Percentiles rank a stretch among this genome's conserved stretches.
Evolutionary conservation across 1,140 invertebrate species (phyloP).

Genomic region (Brachionus rubens): DNA sequence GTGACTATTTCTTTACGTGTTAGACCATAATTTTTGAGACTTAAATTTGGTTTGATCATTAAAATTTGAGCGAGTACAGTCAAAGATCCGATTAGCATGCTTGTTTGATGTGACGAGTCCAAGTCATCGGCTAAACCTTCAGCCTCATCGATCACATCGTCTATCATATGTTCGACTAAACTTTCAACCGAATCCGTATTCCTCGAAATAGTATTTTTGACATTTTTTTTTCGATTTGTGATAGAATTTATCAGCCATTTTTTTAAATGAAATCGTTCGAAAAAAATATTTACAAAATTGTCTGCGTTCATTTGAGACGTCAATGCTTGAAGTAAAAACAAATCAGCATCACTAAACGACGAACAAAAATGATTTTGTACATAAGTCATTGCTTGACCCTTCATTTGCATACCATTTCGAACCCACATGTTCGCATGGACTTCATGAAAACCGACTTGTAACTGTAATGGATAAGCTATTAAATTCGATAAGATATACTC

Average conservation of each 20-base stretch:
- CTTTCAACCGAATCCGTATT: background rate
- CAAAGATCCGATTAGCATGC: constrained; percentile 85
- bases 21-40: constrained; percentile 30
- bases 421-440: constrained; percentile 90
- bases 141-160: constrained; percentile 66
- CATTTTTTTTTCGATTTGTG: background rate
- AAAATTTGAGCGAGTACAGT: constrained; percentile 58
- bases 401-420: constrained; percentile 91
- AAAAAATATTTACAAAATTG: constrained; percentile 9
- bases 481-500: constrained; percentile 72
- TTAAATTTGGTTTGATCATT: constrained; percentile 5
- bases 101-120: constrained; percentile 64
- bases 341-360: constrained; percentile 92
- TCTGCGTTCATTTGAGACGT: background rate
- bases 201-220: background rate
- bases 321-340: constrained; percentile 70
- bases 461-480: constrained; percentile 81
- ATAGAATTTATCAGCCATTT: constrained; percentile 12
- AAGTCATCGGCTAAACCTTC: constrained; percentile 59
- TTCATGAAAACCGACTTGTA: constrained; percentile 91
- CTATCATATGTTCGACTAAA: constrained; percentile 48
- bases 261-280: constrained; percentile 33
- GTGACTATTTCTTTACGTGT: constrained; percentile 87
- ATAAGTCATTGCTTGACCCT: constrained; percentile 96
- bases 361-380: constrained; percentile 97